A percentile compares a stretch with the other conserved stretches of the same genome.
Conservation (phyloP, 1,140 invertebrate genomes). For the Euura saliciscinereae region DNA sequence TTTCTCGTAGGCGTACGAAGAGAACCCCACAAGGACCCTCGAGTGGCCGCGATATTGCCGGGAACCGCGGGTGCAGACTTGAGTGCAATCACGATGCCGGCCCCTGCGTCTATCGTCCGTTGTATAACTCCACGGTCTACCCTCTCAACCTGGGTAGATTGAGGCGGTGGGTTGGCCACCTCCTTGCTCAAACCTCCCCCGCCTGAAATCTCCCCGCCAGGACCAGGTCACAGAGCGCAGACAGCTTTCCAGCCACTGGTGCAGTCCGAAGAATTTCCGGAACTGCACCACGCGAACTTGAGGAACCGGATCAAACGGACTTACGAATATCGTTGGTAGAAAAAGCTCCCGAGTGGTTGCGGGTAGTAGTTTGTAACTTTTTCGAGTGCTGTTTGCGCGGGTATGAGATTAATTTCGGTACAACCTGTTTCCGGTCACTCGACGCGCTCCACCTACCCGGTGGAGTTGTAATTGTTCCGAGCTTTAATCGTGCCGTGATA, state of each 20-base stretch:
- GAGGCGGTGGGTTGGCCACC: background rate
- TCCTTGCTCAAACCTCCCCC: background rate
- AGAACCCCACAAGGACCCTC: constrained; percentile 53
- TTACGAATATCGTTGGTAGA: too few relatives aligned
- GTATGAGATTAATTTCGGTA: background rate
- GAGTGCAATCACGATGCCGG: constrained; percentile 48
- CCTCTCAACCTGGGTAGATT: background rate
- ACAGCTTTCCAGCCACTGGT: too few relatives aligned
- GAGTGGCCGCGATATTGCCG: constrained; percentile 59
- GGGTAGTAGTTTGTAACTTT: background rate
- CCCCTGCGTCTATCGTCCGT: constrained; percentile 9
- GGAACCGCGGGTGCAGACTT: constrained; percentile 47
- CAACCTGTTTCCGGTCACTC: background rate
- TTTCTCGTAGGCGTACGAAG: constrained; percentile 48
- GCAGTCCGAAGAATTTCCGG: too few relatives aligned
- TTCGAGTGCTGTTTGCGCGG: background rate
- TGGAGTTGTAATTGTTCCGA: background rate
- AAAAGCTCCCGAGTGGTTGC: too few relatives aligned
- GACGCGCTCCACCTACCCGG: background rate
- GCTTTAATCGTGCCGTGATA: background rate
- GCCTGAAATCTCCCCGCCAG: background rate
- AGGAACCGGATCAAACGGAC: too few relatives aligned
- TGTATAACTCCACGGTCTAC: background rate
- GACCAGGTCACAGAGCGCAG: background rate
- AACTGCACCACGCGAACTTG: too few relatives aligned